Evolutionary conservation across 2,797 vertebrate genomes (phyloP), one percentile per base, ranked within the genome.

Genomic region (Picus viridis): DNA sequence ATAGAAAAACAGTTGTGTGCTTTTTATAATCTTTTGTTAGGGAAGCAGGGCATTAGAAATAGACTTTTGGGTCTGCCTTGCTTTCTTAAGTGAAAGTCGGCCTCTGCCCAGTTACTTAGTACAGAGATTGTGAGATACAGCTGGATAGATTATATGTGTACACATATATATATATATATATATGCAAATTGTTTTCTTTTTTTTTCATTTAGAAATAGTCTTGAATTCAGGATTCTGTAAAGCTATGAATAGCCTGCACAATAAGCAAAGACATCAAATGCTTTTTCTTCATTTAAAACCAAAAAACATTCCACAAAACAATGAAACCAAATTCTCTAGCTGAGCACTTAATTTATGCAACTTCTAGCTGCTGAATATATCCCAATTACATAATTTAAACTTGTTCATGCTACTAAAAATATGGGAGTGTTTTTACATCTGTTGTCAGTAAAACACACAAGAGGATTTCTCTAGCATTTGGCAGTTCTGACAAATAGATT

Each of bases 401-500:
- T 61, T 88, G 53, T 49, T 73, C 47, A 67, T 54, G 43, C n/a
- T 71, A 54, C 49, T 82, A 41, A 88, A 89, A 84, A 64, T 63
- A 36, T 4, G 7, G 16, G 63, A 56, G 12, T 56, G 9, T 45
- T 68, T 88, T 92, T 80, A 32, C 24, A 83, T 80, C 24, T 61
- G 6, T 67, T 86, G 47, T 5, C 30, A 65, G 7, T 73, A 36
- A 71, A 89, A 69, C 54, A 14, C 18, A 73, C 20, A 85, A 49
- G 23, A 86, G 3, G 16, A 54, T 56, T 85, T 90, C 57, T 70
- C 10, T 83, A 62, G 58, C 17, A 22, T 34, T 77, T 47, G 14
- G 4, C 0, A 0, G 4, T 73, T 77, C 51, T 68, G 18, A 11
- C 6, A 75, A 78, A 70, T 63, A 27, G 1, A 15, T 5, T 19